These are phyloP conservation scores for Syritta pipiens DNA, from an alignment of 2,888 invertebrate species.

Conservation along the genomic window DNA sequence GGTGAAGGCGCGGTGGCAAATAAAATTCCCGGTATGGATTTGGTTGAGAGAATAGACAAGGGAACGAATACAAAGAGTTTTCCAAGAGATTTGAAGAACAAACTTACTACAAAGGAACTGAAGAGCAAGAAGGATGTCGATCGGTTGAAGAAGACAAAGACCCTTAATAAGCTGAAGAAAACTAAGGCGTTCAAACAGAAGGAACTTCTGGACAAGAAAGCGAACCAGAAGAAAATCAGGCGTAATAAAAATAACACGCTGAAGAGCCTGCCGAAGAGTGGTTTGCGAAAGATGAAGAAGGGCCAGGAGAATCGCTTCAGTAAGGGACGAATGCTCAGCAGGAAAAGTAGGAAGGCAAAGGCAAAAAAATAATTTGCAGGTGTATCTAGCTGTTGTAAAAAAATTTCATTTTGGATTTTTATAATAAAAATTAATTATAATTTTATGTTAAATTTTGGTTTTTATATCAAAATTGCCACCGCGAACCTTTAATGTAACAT, in stretches of 20 bases:
- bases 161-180: constrained; percentile 86
- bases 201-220: constrained; percentile 84
- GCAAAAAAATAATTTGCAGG: background rate
- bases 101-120: constrained; percentile 60
- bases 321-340: constrained; percentile 75
- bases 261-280: constrained; percentile 76
- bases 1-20: constrained; percentile 72
- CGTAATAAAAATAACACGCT: constrained; percentile 76
- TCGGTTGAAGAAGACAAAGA: constrained; percentile 85
- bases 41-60: constrained; percentile 70
- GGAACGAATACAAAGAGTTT: constrained; percentile 36
- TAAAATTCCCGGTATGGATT: constrained; percentile 77
- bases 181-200: constrained; percentile 89
- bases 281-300: constrained; percentile 74
- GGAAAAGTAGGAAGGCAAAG: constrained; percentile 73
- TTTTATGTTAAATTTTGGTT: no score
- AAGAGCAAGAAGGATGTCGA: constrained; percentile 84
- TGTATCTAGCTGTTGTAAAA: background rate
- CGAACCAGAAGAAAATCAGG: constrained; percentile 85
- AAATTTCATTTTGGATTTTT: background rate
- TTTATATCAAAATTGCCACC: no score
- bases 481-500: no score
- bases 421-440: no score
- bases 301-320: constrained; percentile 71
- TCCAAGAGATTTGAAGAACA: constrained; percentile 70